Base-by-base conservation (phyloP, 2,797 vertebrate genomes). In the Buceros bicornis region DNA sequence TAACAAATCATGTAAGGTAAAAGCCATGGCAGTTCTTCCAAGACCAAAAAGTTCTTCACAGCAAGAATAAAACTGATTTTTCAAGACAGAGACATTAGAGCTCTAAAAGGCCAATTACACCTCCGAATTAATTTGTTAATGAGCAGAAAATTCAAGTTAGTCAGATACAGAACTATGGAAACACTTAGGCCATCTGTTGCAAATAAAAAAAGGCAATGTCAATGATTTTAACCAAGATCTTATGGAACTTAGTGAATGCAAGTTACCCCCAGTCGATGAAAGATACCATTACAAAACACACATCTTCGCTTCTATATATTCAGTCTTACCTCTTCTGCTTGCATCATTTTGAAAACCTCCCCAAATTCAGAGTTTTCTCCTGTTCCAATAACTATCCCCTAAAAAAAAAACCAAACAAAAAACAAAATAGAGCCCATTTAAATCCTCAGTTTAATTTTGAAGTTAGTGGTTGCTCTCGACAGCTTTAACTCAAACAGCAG, bases 311-410 rank as follows among this genome's bases (percentile, higher is more conserved):
- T 91, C 35, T 54, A 71, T 69, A 37, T 57, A 87, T 24, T 57
- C 82, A 60, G 82, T 97, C 98, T 96, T 96, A 99, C 99, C 98
- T 99, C 99, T 93, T 99, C 99, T 70, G 99, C 95, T 90, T 95
- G 93, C 95, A 96, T 96, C 94, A 96, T 95, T 77, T 95, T 96
- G 83, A 96, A 95, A 93, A 96, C 94, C 50, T 96, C 95, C 20
- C 95, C 95, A 62, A 96, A 96, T 80, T 96, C 95, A 61, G 95
- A 82, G 97, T 99, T 99, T 97, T 99, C 99, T 90, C 99, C 99
- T 20, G 99, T 99, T 97, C 99, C 99, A 96, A 99, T 99, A 97
- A 99, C 99, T 93, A 99, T 99, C n/a, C 99, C 99, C 99, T 99
- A 95, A 60, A 95, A 84, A 66, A 35, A 54, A 95, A 82, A 64